Evolutionary conservation across 2,888 invertebrate species (phyloP).

Genomic region (Aspidapion aeneum): DNA sequence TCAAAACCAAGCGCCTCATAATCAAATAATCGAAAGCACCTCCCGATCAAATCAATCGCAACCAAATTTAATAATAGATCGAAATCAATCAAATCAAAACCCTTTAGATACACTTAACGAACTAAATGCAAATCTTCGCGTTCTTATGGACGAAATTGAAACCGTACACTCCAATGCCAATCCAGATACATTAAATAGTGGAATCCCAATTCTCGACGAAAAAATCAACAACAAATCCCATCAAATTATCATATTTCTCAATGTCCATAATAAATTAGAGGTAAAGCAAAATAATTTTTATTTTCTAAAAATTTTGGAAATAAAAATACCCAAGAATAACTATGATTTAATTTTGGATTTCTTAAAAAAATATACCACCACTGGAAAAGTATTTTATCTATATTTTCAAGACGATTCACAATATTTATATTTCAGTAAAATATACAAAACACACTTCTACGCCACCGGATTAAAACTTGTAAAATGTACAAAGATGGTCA

Average conservation of each 20-base stretch:
- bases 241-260: neutral
- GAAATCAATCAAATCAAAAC: too few species aligned
- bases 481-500: slow-evolving; percentile 8
- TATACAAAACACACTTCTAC: neutral
- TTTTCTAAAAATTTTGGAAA: slow-evolving; percentile 4
- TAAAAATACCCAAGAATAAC: neutral
- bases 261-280: neutral
- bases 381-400: neutral
- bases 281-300: slow-evolving; percentile 2
- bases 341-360: neutral
- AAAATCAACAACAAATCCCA: slow-evolving; percentile 6
- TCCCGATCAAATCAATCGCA: too few species aligned
- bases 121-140: neutral
- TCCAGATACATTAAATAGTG: neutral
- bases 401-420: slow-evolving; percentile 6
- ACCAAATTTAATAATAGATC: too few species aligned
- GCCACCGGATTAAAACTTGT: neutral
- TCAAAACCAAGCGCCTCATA: too few species aligned
- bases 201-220: slow-evolving; percentile 4
- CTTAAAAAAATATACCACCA: neutral
- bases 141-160: neutral
- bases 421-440: slow-evolving; percentile 1
- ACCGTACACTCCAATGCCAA: neutral
- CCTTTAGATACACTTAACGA: too few species aligned
- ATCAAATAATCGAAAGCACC: too few species aligned